Evolutionary conservation across 2,797 vertebrate genomes (phyloP).

Genomic region (Lophius americanus): DNA sequence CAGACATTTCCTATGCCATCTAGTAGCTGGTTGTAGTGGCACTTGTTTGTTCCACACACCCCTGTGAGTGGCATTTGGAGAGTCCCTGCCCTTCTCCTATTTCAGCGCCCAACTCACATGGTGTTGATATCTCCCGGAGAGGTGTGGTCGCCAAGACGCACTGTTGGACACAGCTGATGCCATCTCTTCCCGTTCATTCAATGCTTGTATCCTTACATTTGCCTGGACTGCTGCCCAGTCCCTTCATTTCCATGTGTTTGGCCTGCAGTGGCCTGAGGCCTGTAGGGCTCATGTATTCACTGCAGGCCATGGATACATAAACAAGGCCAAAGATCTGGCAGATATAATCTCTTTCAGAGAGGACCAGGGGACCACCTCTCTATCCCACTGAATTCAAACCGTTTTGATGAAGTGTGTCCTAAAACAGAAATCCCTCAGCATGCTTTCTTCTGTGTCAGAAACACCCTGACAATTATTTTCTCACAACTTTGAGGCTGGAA

Average conservation of each 20-base stretch:
- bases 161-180: slow-evolving; percentile 55
- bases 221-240: slow-evolving; percentile 34
- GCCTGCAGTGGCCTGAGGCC: slow-evolving; percentile 33
- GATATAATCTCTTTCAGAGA: slow-evolving; percentile 20
- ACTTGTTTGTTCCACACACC: slow-evolving; percentile 79
- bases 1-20: slow-evolving; percentile 57
- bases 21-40: slow-evolving; percentile 63
- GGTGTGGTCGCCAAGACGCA: slow-evolving; percentile 67
- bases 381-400: slow-evolving; percentile 5
- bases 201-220: slow-evolving; percentile 45
- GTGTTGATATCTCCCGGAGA: slow-evolving; percentile 72
- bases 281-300: slow-evolving; percentile 23
- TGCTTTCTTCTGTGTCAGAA: slow-evolving; percentile 18
- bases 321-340: slow-evolving; percentile 15
- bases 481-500: slow-evolving; percentile 27
- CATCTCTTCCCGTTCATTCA: slow-evolving; percentile 60
- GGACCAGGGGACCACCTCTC: slow-evolving; percentile 10
- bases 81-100: slow-evolving; percentile 80
- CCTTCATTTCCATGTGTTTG: slow-evolving; percentile 25
- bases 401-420: slow-evolving; percentile 16
- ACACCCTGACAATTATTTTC: slow-evolving; percentile 16
- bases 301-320: slow-evolving; percentile 20
- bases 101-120: slow-evolving; percentile 72
- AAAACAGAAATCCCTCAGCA: not conserved
- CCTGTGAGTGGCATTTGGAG: slow-evolving; percentile 75